A percentile compares a stretch with the other conserved stretches of the same genome.
These are phyloP conservation scores for Typhlomys cinereus DNA, from an alignment of 2,113 vertebrate genomes.

Conservation along the genomic window DNA sequence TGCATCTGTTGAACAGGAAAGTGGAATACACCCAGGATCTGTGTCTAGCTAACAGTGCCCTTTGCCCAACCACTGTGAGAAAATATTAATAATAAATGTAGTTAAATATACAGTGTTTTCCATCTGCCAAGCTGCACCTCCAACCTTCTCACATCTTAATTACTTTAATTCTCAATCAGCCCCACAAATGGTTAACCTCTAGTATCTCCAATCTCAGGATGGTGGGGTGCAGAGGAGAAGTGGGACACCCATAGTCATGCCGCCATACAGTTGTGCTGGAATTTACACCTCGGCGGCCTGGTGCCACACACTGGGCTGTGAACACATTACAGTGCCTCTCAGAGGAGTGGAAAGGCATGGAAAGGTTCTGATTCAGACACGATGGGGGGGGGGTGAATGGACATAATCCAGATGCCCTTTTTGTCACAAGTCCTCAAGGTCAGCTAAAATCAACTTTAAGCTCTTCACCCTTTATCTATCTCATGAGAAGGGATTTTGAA, in stretches of 20 bases:
- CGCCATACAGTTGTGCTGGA: fast-evolving
- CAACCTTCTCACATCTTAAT: not conserved
- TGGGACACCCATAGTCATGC: fast-evolving
- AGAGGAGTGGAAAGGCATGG: not conserved
- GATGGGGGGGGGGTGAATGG: not conserved
- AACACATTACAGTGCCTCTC: not conserved
- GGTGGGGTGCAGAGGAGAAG: not conserved
- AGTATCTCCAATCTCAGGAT: not conserved
- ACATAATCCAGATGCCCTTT: not conserved
- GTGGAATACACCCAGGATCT: not conserved
- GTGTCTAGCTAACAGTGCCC: not conserved
- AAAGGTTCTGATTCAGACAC: not conserved
- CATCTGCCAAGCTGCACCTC: not conserved
- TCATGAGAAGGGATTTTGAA: not conserved
- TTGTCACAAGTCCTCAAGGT: not conserved
- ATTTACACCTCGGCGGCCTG: not conserved
- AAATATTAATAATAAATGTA: not conserved
- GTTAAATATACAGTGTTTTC: not conserved
- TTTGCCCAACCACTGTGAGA: not conserved
- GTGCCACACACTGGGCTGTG: not conserved
- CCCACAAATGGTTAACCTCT: not conserved
- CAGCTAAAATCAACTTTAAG: not conserved
- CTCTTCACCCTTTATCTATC: too few species aligned
- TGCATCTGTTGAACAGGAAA: not conserved
- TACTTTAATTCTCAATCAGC: not conserved